Percentiles rank a stretch among this genome's conserved stretches.
Evolutionary conservation across 2,888 invertebrate genomes (phyloP).

Genomic region (Pterobdella sp.): DNA sequence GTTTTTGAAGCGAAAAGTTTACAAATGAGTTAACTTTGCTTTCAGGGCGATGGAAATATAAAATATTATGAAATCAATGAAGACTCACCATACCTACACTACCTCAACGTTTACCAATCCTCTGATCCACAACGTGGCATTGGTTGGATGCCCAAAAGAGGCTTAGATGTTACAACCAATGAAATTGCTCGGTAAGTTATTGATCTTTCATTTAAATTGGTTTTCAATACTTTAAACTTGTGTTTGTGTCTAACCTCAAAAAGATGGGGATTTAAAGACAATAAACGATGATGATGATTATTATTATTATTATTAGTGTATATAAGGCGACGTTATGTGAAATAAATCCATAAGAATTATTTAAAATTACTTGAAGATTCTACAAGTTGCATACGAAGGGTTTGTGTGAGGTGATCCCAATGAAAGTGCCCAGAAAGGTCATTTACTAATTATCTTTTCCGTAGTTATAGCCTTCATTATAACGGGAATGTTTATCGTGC

Average conservation of each 20-base stretch:
- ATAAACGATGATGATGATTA: too few species aligned
- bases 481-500: too few species aligned
- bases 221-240: neutral
- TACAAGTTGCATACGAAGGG: conserved; percentile 79
- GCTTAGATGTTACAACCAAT: conserved; percentile 61
- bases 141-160: conserved; percentile 88
- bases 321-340: too few species aligned
- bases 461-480: too few species aligned
- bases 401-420: conserved; percentile 83
- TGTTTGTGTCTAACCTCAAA: neutral
- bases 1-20: too few species aligned
- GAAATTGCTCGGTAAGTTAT: conserved; percentile 37
- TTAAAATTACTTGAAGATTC: conserved; percentile 64
- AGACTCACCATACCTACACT: conserved; percentile 81
- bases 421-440: conserved; percentile 89
- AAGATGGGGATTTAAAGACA: conserved; percentile 26
- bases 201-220: neutral
- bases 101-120: conserved; percentile 78
- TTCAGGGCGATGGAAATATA: conserved; percentile 83
- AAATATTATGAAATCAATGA: conserved; percentile 88
- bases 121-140: conserved; percentile 83
- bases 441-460: too few species aligned
- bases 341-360: too few species aligned
- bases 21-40: conserved; percentile 35
- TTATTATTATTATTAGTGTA: too few species aligned